These are phyloP conservation scores for Bufotes viridis DNA, from an alignment of 2,797 vertebrate genomes.

Conservation along the genomic window DNA sequence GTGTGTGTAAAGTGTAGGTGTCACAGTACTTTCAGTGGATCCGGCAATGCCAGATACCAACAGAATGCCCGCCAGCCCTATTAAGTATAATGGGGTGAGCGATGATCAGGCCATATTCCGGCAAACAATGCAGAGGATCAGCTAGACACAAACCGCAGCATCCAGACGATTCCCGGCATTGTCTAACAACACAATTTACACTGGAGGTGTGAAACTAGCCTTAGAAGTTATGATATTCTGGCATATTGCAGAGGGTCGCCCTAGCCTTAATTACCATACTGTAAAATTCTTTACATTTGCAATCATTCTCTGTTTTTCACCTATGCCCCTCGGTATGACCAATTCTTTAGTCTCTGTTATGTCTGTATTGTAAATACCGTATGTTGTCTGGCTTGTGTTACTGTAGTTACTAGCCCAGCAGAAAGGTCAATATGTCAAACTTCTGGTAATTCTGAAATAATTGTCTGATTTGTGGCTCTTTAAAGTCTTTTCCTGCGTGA, in stretches of 20 bases:
- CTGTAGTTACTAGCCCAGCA: neutral
- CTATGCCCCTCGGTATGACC: neutral
- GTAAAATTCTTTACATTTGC: neutral
- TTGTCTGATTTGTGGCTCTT: slow-evolving; percentile 61
- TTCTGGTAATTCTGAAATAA: neutral
- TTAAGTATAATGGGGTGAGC: too few relatives aligned
- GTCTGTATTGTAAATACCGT: neutral
- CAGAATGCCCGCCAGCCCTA: too few relatives aligned
- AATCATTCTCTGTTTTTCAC: neutral
- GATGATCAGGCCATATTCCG: too few relatives aligned
- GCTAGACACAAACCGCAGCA: too few relatives aligned
- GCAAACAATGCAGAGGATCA: too few relatives aligned
- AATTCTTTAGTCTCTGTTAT: slow-evolving; percentile 1
- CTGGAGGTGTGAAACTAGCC: too few relatives aligned
- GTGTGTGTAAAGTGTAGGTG: too few relatives aligned
- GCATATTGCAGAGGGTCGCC: neutral
- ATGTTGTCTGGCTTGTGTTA: slow-evolving; percentile 20
- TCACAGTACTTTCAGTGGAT: too few relatives aligned
- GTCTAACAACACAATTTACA: too few relatives aligned
- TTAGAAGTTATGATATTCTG: neutral
- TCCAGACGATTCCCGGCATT: too few relatives aligned
- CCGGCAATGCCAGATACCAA: too few relatives aligned
- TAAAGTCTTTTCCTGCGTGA: slow-evolving; percentile 42
- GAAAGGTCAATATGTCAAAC: neutral
- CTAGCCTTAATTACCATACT: neutral